Percentiles rank a stretch among this genome's conserved stretches.
Conservation (phyloP, 2,113 vertebrate species). For the Rostratula benghalensis region DNA sequence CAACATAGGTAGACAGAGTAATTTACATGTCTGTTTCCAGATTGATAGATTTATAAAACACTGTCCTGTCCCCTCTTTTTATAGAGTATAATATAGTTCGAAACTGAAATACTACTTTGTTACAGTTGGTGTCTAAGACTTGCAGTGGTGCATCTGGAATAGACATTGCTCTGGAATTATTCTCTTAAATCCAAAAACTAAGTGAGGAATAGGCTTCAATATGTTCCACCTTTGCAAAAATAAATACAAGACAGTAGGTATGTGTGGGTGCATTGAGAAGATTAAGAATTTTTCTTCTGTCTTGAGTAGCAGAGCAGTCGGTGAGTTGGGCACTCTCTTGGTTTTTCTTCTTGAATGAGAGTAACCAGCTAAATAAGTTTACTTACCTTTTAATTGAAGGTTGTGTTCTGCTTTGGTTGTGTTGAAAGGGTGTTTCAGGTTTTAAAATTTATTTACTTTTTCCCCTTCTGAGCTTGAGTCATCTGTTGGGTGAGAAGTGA, state of each 20-base stretch:
- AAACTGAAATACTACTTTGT: not conserved
- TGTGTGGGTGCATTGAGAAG: not conserved
- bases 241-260: not conserved
- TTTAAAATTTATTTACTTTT: not conserved
- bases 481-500: not conserved
- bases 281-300: not conserved
- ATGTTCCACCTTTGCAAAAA: not conserved
- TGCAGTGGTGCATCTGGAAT: not conserved
- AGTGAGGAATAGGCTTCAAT: not conserved
- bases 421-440: not conserved
- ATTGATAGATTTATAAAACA: not conserved
- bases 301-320: not conserved
- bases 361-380: not conserved
- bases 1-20: not conserved
- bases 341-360: rapidly evolving
- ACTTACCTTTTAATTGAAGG: not conserved
- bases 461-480: not conserved
- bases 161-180: not conserved
- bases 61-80: not conserved
- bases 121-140: not conserved
- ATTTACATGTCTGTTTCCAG: not conserved
- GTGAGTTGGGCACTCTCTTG: not conserved
- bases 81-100: not conserved
- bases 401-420: not conserved
- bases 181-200: not conserved